phyloP scores from a whole-genome alignment of 2,797 vertebrate species.

The Cygnus olor region DNA sequence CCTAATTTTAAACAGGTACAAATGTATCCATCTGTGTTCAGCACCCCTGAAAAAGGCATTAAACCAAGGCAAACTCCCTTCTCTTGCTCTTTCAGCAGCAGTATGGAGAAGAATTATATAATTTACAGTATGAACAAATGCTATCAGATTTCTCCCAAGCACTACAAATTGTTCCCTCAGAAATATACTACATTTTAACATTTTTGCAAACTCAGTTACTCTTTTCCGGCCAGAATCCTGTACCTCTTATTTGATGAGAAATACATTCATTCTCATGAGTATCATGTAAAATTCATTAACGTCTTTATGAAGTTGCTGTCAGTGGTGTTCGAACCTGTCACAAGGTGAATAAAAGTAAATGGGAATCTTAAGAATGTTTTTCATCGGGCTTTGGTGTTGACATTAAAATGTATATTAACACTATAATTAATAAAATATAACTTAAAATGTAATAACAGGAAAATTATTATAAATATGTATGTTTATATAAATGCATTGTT shows the following conservation, averaged over 20 bases:
- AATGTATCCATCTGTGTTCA: background rate
- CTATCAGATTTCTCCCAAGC: background rate
- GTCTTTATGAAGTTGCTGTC: slow-evolving; percentile 27
- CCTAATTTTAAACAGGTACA: background rate
- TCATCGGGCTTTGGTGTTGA: background rate
- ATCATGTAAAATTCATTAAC: slow-evolving; percentile 53
- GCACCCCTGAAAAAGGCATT: background rate
- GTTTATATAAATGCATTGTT: background rate
- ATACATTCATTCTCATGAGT: slow-evolving; percentile 14
- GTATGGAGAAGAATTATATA: background rate
- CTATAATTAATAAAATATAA: background rate
- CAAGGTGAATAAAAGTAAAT: slow-evolving; percentile 6
- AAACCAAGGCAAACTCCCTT: background rate
- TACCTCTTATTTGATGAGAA: slow-evolving; percentile 23
- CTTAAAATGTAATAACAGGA: background rate
- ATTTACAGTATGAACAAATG: slow-evolving; percentile 25
- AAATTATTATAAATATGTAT: background rate
- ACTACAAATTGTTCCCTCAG: slow-evolving; percentile 18
- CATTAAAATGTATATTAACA: background rate
- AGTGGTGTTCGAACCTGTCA: background rate
- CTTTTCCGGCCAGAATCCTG: slow-evolving; percentile 15
- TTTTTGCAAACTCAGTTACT: slow-evolving; percentile 37
- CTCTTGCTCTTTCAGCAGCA: background rate
- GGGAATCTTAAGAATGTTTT: background rate
- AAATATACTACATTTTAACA: background rate